These are phyloP conservation scores for Gallinago jamesoni DNA, from an alignment of 2,113 vertebrate genomes.

Conservation along the genomic window DNA sequence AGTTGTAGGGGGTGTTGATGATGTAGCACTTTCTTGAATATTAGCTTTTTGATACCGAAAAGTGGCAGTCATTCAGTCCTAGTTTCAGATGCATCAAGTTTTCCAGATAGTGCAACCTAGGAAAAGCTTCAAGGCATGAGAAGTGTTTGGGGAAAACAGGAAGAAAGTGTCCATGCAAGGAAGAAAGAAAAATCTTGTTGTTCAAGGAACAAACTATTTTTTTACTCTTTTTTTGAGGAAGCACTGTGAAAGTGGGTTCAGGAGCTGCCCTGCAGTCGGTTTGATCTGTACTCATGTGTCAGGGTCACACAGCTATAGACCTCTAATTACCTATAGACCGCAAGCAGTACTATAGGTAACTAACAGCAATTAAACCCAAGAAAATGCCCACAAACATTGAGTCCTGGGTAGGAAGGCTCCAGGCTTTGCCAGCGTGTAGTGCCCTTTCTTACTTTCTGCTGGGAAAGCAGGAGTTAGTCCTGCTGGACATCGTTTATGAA, in stretches of 20 bases:
- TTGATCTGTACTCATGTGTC: rapidly evolving
- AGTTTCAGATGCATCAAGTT: not conserved
- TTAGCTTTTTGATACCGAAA: not conserved
- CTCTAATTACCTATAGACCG: too few species aligned
- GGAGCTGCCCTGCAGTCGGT: not conserved
- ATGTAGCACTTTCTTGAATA: not conserved
- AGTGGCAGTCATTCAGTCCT: not conserved
- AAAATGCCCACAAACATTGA: not conserved
- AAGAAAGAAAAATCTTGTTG: not conserved
- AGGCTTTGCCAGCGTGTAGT: not conserved
- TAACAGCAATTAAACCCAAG: not conserved
- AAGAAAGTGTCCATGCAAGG: not conserved
- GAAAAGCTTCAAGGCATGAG: not conserved
- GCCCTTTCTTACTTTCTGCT: not conserved
- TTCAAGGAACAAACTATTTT: not conserved
- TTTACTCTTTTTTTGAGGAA: not conserved
- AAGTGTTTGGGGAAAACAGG: not conserved
- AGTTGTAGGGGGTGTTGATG: not conserved
- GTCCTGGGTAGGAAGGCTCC: not conserved
- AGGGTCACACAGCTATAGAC: not conserved
- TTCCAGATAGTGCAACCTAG: not conserved
- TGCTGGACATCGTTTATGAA: not conserved
- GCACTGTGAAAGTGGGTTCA: not conserved
- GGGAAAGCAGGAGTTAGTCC: not conserved
- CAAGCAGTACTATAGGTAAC: not conserved